These are phyloP conservation scores for Acromyrmex charruanus DNA, from an alignment of 1,140 invertebrate genomes.

Conservation along the genomic window DNA sequence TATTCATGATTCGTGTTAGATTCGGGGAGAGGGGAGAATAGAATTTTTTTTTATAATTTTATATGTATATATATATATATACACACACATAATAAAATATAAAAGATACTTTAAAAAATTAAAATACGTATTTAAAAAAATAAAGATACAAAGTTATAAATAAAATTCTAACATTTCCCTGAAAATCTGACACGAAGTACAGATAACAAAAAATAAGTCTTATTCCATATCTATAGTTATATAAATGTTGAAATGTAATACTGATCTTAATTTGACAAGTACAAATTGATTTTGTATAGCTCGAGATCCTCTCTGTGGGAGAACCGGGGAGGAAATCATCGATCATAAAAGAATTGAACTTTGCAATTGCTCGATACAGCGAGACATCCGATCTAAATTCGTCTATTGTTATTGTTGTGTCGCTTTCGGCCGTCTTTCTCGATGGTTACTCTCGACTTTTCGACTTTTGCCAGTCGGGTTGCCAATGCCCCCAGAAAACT, in stretches of 20 bases:
- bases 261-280: neutral
- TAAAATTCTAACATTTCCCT: neutral
- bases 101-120: neutral
- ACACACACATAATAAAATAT: no score
- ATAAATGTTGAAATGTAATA: neutral
- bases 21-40: neutral
- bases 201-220: neutral
- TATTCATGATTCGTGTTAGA: neutral
- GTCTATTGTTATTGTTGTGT: neutral
- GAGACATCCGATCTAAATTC: neutral
- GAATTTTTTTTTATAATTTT: neutral
- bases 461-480: constrained; percentile 62
- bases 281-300: neutral
- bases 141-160: neutral
- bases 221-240: no score
- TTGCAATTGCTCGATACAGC: neutral
- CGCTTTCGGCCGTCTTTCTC: neutral
- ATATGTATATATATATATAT: no score
- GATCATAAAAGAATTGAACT: neutral
- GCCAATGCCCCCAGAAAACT: constrained; percentile 88
- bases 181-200: neutral
- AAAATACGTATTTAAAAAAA: neutral
- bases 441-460: neutral
- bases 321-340: neutral
- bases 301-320: neutral